Evolutionary conservation across 1,140 invertebrate genomes (phyloP).

Genomic region (Penaeus chinensis): DNA sequence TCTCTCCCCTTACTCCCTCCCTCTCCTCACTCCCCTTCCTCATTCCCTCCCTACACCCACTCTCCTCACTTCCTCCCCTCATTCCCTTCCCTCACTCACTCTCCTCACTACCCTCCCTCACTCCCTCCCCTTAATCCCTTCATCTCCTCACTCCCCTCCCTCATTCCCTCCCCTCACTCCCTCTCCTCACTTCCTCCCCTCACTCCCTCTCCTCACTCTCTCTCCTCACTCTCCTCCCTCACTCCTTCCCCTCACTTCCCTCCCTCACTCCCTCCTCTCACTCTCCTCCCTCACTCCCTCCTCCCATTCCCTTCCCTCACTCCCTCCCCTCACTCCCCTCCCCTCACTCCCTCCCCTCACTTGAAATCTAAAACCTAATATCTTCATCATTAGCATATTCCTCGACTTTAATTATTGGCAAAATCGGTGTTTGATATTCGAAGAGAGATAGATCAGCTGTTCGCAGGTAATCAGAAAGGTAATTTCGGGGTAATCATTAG

Average conservation of each 20-base stretch:
- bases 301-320: no score
- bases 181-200: neutral
- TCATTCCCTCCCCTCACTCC: constrained; percentile 1
- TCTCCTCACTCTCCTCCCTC: neutral
- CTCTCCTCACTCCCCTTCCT: neutral
- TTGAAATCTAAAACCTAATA: no score
- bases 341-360: no score
- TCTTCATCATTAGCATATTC: no score
- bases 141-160: neutral
- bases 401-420: constrained; percentile 14
- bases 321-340: no score
- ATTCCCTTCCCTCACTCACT: neutral
- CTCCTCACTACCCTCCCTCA: neutral
- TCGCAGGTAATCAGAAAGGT: constrained; percentile 1
- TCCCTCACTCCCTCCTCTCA: no score
- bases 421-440: constrained; percentile 1
- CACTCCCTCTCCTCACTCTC: neutral
- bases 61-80: neutral
- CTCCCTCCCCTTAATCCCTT: neutral
- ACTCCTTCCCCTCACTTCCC: no score
- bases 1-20: neutral
- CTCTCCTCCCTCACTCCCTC: no score
- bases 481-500: constrained; percentile 22
- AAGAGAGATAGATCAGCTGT: constrained; percentile 2
- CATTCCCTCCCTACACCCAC: no score